Conservation (phyloP, 2,888 invertebrate genomes). For the Parasteatoda lunata region DNA sequence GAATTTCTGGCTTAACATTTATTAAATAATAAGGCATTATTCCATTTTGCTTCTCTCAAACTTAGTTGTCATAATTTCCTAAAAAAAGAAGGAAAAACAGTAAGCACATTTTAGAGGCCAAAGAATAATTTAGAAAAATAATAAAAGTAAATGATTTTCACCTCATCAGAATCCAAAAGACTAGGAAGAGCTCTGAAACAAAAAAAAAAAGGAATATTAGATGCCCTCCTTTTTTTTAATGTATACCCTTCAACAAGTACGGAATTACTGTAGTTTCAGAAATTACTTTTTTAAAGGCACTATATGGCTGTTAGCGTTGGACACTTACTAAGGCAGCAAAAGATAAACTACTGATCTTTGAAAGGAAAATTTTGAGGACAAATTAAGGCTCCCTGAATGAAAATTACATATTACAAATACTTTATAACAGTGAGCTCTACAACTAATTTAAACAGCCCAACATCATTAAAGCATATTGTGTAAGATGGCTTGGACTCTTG, state of each 20-base stretch:
- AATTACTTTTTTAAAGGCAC: not conserved
- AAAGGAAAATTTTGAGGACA: too few relatives aligned
- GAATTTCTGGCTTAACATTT: too few relatives aligned
- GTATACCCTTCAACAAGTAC: not conserved
- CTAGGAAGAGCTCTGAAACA: conserved; percentile 77
- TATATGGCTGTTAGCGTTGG: not conserved
- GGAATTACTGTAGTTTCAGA: not conserved
- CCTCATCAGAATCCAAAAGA: conserved; percentile 84
- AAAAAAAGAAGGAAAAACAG: conserved; percentile 42
- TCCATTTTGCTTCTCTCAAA: conserved; percentile 94
- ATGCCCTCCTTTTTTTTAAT: not conserved
- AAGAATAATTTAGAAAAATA: not conserved
- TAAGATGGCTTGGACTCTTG: too few relatives aligned
- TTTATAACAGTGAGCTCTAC: too few relatives aligned
- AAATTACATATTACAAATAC: too few relatives aligned
- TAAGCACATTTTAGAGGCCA: not conserved
- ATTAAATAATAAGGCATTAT: conserved; percentile 74
- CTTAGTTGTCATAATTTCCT: conserved; percentile 86
- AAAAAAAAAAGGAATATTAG: conserved; percentile 62
- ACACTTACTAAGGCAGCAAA: too few relatives aligned
- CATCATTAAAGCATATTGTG: too few relatives aligned
- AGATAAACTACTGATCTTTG: too few relatives aligned
- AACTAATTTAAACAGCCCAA: too few relatives aligned
- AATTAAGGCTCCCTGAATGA: too few relatives aligned
- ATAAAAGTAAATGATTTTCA: conserved; percentile 69